A percentile compares a stretch with the other conserved stretches of the same genome.
Conservation (phyloP, 2,888 invertebrate species). For the Erebia epiphron region DNA sequence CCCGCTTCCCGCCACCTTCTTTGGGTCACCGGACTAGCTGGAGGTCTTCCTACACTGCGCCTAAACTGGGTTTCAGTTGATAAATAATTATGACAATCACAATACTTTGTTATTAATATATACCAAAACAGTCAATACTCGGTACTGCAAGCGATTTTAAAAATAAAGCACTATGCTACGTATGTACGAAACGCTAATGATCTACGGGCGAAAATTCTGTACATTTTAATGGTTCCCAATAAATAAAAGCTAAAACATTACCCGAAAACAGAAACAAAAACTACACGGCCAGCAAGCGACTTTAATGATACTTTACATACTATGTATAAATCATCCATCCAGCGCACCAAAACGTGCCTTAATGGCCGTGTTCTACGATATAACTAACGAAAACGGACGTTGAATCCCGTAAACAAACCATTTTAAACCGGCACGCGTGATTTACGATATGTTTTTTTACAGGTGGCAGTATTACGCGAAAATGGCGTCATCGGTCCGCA, state of each 20-base stretch:
- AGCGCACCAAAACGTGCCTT: conserved; percentile 27
- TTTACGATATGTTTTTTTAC: conserved; percentile 43
- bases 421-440: conserved; percentile 30
- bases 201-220: conserved; percentile 4
- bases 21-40: too few relatives aligned
- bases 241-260: conserved; percentile 17
- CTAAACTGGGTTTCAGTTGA: too few relatives aligned
- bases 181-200: background rate
- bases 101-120: too few relatives aligned
- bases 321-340: conserved; percentile 32
- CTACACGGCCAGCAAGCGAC: conserved; percentile 12
- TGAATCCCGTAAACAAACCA: conserved; percentile 39
- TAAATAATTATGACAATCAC: too few relatives aligned
- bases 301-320: conserved; percentile 31
- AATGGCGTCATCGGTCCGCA: conserved; percentile 67
- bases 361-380: conserved; percentile 32
- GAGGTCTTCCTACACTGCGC: too few relatives aligned
- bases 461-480: conserved; percentile 70
- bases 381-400: conserved; percentile 27
- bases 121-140: too few relatives aligned
- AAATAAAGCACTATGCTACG: background rate
- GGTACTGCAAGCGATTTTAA: background rate
- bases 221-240: conserved; percentile 10
- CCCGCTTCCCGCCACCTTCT: too few relatives aligned
- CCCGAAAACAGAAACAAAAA: conserved; percentile 16